A percentile compares a stretch with the other conserved stretches of the same genome.
Evolutionary conservation across 1,140 invertebrate species (phyloP).

Genomic region (Patella vulgata): DNA sequence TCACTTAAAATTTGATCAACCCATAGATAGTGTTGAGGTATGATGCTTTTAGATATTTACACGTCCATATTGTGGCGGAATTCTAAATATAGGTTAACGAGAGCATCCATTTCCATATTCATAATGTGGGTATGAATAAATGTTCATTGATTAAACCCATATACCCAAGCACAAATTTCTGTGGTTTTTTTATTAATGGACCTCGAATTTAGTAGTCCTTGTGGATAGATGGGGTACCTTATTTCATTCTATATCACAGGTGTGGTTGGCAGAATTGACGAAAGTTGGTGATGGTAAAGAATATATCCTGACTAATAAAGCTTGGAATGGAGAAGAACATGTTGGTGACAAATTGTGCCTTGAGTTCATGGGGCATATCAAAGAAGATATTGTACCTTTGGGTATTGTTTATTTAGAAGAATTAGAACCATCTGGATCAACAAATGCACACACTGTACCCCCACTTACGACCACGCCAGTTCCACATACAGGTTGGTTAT

Average conservation of each 20-base stretch:
- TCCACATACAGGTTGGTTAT: too few species aligned
- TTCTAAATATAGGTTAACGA: too few species aligned
- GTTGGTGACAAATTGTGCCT: conserved; percentile 16
- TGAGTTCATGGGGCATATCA: conserved; percentile 12
- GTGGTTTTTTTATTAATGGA: too few species aligned
- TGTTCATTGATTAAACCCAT: too few species aligned
- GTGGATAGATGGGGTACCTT: too few species aligned
- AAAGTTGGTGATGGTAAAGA: conserved; percentile 5
- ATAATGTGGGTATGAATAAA: too few species aligned
- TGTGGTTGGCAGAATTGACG: conserved; percentile 10
- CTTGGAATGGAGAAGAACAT: conserved; percentile 18
- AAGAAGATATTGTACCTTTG: neutral
- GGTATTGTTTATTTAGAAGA: neutral
- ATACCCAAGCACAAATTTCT: too few species aligned
- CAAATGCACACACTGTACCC: neutral
- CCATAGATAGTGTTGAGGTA: conserved; percentile 1
- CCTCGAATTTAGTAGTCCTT: too few species aligned
- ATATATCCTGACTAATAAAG: conserved; percentile 15
- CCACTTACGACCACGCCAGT: neutral
- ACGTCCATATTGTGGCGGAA: too few species aligned
- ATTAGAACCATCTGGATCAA: neutral
- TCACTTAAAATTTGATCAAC: conserved; percentile 1
- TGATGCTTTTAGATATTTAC: too few species aligned
- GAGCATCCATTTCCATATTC: too few species aligned
- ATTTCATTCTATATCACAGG: too few species aligned